These are phyloP conservation scores for Misgurnus mizolepis DNA, from an alignment of 2,113 vertebrate genomes.

Conservation along the genomic window DNA sequence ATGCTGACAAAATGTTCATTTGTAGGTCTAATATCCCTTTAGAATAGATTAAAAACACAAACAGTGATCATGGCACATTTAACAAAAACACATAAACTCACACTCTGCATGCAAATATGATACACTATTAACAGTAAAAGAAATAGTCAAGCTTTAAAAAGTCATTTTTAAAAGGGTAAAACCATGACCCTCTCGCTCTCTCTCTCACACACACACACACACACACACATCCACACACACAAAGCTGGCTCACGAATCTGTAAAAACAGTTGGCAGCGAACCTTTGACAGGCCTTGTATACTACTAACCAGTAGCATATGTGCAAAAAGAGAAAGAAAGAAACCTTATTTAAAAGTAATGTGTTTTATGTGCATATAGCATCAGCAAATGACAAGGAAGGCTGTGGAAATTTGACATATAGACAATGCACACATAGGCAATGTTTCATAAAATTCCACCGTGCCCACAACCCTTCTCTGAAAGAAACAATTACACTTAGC, in stretches of 20 bases:
- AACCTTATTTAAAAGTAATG: neutral
- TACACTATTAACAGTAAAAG: constrained; percentile 15
- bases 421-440: neutral
- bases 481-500: neutral
- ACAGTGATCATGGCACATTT: neutral
- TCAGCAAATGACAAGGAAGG: neutral
- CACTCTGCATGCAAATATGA: constrained; percentile 10
- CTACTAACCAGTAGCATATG: constrained; percentile 60
- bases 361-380: neutral
- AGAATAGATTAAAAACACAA: neutral
- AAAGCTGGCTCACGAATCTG: constrained; percentile 45
- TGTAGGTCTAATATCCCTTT: no score
- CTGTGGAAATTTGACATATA: no score
- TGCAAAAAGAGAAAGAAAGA: neutral
- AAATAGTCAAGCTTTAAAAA: constrained; percentile 15
- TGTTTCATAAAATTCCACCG: neutral
- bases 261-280: constrained; percentile 55
- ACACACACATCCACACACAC: neutral
- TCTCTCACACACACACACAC: no score
- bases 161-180: neutral
- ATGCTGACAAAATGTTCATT: no score
- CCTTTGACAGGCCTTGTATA: constrained; percentile 52
- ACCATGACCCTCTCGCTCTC: constrained; percentile 9
- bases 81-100: neutral
- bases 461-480: neutral